Conservation (phyloP, 37 sponge, comb jelly and placozoan species). For the Diacarnus erythraeanus region DNA sequence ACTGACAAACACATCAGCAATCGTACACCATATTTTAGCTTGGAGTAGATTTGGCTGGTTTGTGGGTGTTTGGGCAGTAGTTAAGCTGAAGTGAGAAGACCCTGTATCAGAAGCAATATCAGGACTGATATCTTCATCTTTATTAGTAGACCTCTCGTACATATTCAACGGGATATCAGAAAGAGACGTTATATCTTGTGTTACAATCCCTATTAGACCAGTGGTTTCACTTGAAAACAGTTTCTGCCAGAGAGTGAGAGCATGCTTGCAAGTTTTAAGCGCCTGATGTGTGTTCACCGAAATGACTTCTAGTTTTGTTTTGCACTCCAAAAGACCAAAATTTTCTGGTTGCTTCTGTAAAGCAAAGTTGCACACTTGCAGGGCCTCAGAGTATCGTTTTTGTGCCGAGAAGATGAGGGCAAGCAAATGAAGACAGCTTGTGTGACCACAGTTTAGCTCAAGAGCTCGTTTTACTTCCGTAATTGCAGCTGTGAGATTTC, state of each 20-base stretch:
- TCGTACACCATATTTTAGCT: slow-evolving; percentile 62
- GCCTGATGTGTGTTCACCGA: slow-evolving; percentile 28
- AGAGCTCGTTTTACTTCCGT: slow-evolving; percentile 48
- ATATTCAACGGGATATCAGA: slow-evolving; percentile 32
- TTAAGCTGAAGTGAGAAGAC: slow-evolving; percentile 56
- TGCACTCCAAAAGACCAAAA: slow-evolving; percentile 49
- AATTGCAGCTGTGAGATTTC: slow-evolving; percentile 39
- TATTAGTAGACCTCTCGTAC: neutral
- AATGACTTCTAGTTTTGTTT: slow-evolving; percentile 39
- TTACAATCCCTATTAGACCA: slow-evolving; percentile 41
- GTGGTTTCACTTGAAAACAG: slow-evolving; percentile 28
- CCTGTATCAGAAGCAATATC: slow-evolving; percentile 68
- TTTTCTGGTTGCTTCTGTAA: slow-evolving; percentile 60
- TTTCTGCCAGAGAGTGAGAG: slow-evolving; percentile 47
- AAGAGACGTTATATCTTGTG: slow-evolving; percentile 41
- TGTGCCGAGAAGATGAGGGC: slow-evolving; percentile 54
- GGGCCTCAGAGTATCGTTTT: slow-evolving; percentile 51
- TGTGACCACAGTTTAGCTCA: slow-evolving; percentile 34
- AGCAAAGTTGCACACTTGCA: slow-evolving; percentile 53
- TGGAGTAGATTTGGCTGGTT: slow-evolving; percentile 32
- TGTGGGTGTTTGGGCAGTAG: neutral
- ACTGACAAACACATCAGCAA: slow-evolving; percentile 57
- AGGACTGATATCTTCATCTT: slow-evolving; percentile 17
- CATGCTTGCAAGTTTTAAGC: slow-evolving; percentile 55
- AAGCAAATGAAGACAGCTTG: slow-evolving; percentile 58